These are phyloP conservation scores for Araneus ventricosus DNA, from an alignment of 1,140 invertebrate genomes.

Conservation along the genomic window DNA sequence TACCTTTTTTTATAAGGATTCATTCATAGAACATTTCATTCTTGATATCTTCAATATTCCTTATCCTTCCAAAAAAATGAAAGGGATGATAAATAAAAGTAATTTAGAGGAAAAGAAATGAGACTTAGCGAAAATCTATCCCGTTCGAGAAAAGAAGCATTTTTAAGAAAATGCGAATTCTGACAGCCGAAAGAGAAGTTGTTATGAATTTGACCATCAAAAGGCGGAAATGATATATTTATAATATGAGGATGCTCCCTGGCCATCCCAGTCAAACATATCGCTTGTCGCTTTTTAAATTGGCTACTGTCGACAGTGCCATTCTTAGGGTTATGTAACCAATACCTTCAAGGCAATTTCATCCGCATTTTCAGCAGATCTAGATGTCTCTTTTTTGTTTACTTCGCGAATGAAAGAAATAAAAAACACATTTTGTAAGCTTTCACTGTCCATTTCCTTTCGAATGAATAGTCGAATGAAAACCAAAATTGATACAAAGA, in stretches of 20 bases:
- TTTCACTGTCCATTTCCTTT: conserved; percentile 55
- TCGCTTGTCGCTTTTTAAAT: conserved; percentile 69
- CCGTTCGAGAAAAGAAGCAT: background rate
- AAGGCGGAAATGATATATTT: conserved; percentile 44
- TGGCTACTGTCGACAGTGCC: conserved; percentile 55
- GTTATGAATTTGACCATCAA: conserved; percentile 28
- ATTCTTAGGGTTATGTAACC: conserved; percentile 54
- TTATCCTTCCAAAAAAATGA: too few species aligned
- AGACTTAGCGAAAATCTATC: background rate
- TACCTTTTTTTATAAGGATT: too few species aligned
- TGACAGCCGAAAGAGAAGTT: conserved; percentile 2
- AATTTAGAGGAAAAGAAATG: background rate
- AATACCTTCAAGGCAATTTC: conserved; percentile 66
- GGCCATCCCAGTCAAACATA: conserved; percentile 35
- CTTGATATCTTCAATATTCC: too few species aligned
- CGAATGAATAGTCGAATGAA: conserved; percentile 53
- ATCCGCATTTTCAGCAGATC: conserved; percentile 57
- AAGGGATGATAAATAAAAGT: background rate
- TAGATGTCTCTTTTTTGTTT: conserved; percentile 44
- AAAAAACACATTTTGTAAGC: conserved; percentile 48
- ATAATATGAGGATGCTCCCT: conserved; percentile 54
- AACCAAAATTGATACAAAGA: conserved; percentile 64
- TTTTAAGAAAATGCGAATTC: background rate
- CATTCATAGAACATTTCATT: too few species aligned
- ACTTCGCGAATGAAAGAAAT: conserved; percentile 23